Percentiles rank a stretch among this genome's conserved stretches.
phyloP scores from a whole-genome alignment of 1,140 invertebrate species.

The Pseudomyrmex concolor region DNA sequence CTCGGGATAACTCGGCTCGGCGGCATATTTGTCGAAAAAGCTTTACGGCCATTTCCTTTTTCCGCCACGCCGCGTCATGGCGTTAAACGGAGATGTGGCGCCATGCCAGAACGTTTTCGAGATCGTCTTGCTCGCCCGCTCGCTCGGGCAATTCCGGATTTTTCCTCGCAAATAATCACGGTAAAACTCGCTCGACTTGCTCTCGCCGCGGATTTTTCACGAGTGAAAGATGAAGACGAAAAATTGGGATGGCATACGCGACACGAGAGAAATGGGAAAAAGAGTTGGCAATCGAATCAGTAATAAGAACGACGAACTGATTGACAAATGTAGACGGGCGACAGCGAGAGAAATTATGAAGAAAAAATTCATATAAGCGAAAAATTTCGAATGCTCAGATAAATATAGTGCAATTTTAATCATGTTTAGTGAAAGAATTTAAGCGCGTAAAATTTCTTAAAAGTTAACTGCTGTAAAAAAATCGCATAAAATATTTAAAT shows the following conservation, averaged over 20 bases:
- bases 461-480: neutral
- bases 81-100: constrained; percentile 57
- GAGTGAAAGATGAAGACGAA: constrained; percentile 42
- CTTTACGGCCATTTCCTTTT: constrained; percentile 56
- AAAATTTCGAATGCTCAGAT: neutral
- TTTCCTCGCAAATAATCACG: constrained; percentile 60
- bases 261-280: neutral
- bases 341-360: constrained; percentile 17
- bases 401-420: constrained; percentile 2
- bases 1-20: constrained; percentile 24
- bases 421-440: constrained; percentile 29
- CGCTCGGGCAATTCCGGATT: constrained; percentile 48
- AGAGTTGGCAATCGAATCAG: constrained; percentile 43
- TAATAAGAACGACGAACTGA: constrained; percentile 31
- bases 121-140: constrained; percentile 26
- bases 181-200: constrained; percentile 36
- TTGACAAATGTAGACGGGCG: constrained; percentile 28
- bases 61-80: constrained; percentile 30
- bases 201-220: constrained; percentile 49
- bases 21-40: constrained; percentile 46
- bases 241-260: constrained; percentile 22
- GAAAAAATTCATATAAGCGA: constrained; percentile 41
- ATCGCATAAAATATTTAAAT: neutral
- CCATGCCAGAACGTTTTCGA: constrained; percentile 54
- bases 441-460: constrained; percentile 1